Evolutionary conservation across 2,113 vertebrate genomes (phyloP).

Genomic region (Chinchilla lanigera): DNA sequence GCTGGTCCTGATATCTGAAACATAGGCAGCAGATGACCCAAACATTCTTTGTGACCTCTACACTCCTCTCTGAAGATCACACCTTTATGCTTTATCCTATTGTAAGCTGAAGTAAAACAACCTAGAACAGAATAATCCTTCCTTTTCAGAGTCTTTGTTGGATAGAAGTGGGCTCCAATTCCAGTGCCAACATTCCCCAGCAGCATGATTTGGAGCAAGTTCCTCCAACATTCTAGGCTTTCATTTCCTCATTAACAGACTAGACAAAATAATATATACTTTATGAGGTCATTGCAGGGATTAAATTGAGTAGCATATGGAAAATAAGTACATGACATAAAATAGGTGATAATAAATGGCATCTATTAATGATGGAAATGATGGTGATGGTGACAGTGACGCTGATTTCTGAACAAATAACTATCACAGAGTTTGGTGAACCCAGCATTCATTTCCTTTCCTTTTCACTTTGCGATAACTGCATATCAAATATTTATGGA

Average conservation of each 20-base stretch:
- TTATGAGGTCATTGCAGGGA: neutral
- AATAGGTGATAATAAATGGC: neutral
- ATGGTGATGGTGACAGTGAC: neutral
- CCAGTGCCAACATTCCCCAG: neutral
- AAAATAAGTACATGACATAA: neutral
- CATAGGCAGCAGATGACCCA: neutral
- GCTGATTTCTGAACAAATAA: slow-evolving; percentile 31
- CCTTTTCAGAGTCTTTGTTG: neutral
- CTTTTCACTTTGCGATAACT: slow-evolving; percentile 20
- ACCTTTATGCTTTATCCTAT: neutral
- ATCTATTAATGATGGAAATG: neutral
- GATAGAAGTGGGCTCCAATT: neutral
- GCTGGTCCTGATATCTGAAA: neutral
- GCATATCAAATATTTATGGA: neutral
- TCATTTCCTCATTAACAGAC: neutral
- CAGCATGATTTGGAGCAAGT: neutral
- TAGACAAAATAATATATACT: neutral
- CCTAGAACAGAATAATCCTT: neutral
- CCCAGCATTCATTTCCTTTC: neutral
- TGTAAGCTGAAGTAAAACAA: neutral
- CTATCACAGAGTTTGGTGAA: neutral
- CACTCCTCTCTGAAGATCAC: neutral
- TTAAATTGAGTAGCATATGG: neutral
- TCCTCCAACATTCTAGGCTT: neutral
- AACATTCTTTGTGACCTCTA: neutral